Evolutionary conservation across 2,797 vertebrate species (phyloP).

Genomic region (Intellagama lesueurii): DNA sequence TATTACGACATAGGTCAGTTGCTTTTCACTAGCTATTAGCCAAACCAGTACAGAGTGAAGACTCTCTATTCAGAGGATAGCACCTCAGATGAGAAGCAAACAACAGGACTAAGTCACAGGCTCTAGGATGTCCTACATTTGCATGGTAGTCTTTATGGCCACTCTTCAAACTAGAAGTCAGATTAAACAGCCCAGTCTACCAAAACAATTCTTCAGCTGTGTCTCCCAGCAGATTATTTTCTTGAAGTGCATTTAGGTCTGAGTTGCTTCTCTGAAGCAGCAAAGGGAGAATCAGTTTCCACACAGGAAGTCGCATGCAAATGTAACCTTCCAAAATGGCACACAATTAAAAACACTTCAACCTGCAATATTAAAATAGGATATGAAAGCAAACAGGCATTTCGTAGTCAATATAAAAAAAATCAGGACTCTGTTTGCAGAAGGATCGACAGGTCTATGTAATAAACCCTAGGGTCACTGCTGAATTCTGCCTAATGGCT

Average conservation of each 20-base stretch:
- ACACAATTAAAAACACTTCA: slow-evolving; percentile 50
- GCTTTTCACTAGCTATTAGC: no score
- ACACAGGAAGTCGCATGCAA: slow-evolving; percentile 38
- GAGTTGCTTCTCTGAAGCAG: neutral
- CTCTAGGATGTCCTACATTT: no score
- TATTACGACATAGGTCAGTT: no score
- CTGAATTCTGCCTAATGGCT: slow-evolving; percentile 8
- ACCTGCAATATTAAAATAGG: slow-evolving; percentile 62
- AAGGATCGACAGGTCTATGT: slow-evolving; percentile 51
- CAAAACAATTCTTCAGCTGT: neutral
- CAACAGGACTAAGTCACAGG: no score
- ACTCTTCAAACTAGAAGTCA: no score
- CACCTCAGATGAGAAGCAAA: no score
- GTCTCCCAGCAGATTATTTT: neutral
- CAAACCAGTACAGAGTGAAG: no score
- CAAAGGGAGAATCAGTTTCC: neutral
- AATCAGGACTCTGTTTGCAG: slow-evolving; percentile 27
- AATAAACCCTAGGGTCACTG: slow-evolving; percentile 51
- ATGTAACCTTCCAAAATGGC: slow-evolving; percentile 75
- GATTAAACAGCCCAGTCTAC: neutral
- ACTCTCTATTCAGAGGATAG: no score
- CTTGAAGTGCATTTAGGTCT: neutral
- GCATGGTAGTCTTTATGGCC: no score
- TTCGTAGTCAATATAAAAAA: slow-evolving; percentile 31
- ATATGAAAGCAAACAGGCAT: slow-evolving; percentile 72